Base-by-base conservation (phyloP, 2,888 invertebrate species). In the Melinaea marsaeus region DNA sequence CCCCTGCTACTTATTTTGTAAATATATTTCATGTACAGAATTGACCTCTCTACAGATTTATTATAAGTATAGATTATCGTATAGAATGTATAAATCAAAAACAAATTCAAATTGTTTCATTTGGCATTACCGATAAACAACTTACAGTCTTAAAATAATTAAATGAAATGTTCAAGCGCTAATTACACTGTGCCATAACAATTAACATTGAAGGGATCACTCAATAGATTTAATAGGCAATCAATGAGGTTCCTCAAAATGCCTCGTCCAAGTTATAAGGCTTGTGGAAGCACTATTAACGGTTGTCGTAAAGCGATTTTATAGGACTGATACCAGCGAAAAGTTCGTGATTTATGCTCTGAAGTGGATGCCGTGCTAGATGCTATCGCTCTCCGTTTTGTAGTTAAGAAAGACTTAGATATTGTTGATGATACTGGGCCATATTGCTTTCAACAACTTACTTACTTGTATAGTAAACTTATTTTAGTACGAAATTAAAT, bases 331-430 rank as follows among this genome's bases (percentile, higher is more conserved):
- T 77, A 73, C 75, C 73, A 73, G 70, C 74, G 72, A 69, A 74
- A 81, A 80, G 77, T 81, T 81, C 79, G 74, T 80, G 79, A 80
- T 83, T 79, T 81, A 80, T 76, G 71, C 68, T 64, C 60, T 35
- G 4, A 46, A 61, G 47, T 4, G n/a, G 59, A 37, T 42, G n/a
- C 22, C 54, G 59, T 42, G 51, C 32, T 54, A 60, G 54, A 60
- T 55, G 59, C 42, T 55, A 34, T 32, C 45, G 37, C 45, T 22
- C 35, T 13, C 42, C 59, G 54, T 63, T 63, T 57, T 60, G 51
- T 57, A 54, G 56, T 63, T 55, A 63, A 33, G 56, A 45, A 59
- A 59, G 54, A 59, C 32, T 59, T 54, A 5, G 6, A 48, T 13
- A 51, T 51, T 51, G 48, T 22, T 51, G 13, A 7, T 22, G 22